These are phyloP conservation scores for Cylindroiulus punctatus DNA, from an alignment of 2,888 invertebrate species.

Conservation along the genomic window DNA sequence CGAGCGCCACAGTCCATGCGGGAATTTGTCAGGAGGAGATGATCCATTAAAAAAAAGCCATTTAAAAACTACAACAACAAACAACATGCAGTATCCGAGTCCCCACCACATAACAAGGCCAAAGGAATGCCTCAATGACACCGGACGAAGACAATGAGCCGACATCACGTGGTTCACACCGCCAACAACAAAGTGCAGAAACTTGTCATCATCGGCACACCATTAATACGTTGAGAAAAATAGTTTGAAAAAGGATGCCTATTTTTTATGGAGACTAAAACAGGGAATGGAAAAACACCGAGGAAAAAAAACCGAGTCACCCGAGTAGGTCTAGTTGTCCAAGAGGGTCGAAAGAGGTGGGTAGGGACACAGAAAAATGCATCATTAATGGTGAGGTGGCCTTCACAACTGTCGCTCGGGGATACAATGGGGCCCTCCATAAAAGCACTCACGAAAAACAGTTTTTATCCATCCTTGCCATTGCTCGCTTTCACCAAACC, in stretches of 20 bases:
- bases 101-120: neutral
- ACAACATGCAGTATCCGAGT: slow-evolving; percentile 1
- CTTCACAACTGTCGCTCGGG: neutral
- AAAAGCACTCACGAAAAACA: neutral
- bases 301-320: neutral
- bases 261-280: neutral
- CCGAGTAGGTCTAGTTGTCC: neutral
- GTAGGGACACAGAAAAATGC: neutral
- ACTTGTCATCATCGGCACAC: neutral
- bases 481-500: neutral
- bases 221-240: neutral
- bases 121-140: neutral
- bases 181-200: neutral
- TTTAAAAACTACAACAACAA: neutral
- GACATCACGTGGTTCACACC: neutral
- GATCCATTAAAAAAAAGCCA: neutral
- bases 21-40: neutral
- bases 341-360: neutral
- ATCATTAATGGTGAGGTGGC: neutral
- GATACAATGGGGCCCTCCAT: neutral
- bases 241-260: neutral
- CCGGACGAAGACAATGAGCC: neutral
- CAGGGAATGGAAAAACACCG: neutral
- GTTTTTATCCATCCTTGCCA: neutral
- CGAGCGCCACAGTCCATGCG: neutral